A percentile compares a stretch with the other conserved stretches of the same genome.
Conservation (phyloP, 2,797 vertebrate genomes). For the Platalea minor region DNA sequence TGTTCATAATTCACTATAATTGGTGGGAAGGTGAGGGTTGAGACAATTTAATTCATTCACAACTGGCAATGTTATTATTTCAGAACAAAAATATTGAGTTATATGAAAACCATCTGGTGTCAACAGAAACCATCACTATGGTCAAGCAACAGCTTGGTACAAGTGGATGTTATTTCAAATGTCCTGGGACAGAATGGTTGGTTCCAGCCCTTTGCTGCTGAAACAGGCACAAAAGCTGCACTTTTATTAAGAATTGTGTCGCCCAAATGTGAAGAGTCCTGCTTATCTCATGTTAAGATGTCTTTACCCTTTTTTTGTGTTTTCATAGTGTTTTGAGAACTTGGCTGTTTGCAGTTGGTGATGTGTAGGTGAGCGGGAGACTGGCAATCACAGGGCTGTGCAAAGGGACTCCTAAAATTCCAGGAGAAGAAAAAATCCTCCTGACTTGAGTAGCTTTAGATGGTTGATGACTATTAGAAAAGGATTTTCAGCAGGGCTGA, state of each 20-base stretch:
- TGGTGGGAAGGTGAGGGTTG: constrained; percentile 30
- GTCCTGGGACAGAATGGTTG: not conserved
- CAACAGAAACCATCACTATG: not conserved
- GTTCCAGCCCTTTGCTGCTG: not conserved
- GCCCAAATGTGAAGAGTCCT: not conserved
- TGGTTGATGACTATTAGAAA: not conserved
- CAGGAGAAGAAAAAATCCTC: not conserved
- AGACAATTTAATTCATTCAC: constrained; percentile 47
- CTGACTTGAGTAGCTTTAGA: rapidly evolving
- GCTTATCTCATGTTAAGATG: not conserved
- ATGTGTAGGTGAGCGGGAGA: not conserved
- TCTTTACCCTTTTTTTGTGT: not conserved
- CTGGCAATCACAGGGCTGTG: not conserved
- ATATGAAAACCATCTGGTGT: constrained; percentile 55
- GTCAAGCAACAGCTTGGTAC: constrained; percentile 3
- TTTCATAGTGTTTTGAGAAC: not conserved
- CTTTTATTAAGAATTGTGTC: not conserved
- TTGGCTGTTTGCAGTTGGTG: rapidly evolving
- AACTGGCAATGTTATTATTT: constrained; percentile 23
- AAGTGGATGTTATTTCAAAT: not conserved
- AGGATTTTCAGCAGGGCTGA: not conserved
- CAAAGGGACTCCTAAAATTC: not conserved
- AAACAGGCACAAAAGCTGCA: not conserved
- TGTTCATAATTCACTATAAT: constrained; percentile 61
- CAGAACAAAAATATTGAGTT: not conserved